Base-by-base conservation (phyloP, 2,113 vertebrate genomes). In the Saimiri boliviensis region DNA sequence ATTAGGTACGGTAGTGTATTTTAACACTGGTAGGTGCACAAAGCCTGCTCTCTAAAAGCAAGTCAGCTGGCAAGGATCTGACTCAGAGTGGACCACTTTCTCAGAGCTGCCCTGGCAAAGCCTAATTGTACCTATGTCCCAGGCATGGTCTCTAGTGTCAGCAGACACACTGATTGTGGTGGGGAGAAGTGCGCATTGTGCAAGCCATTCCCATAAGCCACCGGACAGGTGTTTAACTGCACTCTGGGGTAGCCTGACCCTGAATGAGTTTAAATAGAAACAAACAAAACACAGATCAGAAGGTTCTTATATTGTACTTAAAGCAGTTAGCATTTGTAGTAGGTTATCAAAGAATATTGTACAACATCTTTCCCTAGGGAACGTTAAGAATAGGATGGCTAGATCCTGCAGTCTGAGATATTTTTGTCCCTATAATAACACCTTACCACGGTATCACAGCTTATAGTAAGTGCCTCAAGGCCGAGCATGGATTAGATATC, bases 241-340 rank as follows among this genome's bases (percentile, higher is more conserved):
- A 37, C 42, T 88, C 58, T 40, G 94, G 79, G 90, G 21, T 21
- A 83, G 81, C 25, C 86, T 91, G 68, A 91, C 79, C 97, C 20
- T 19, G 52, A 83, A 81, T n/a, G 89, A 83, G 32, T 42, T 84
- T 35, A 73, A 86, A 74, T 8, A 93, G 73, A 93, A 94, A 74
- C 54, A 84, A 84, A 83, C 76, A 91, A 82, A 93, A 87, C n/a
- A 19, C 20, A 45, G 74, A 89, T 74, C 42, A 83, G 40, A 68
- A 88, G 42, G 73, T 86, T 87, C 42, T 56, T 37, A 16, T 20
- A 30, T 37, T 25, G 68, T 42, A 35, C n/a, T 37, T 70, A 66
- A 71, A 30, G 66, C 63, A 45, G 60, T 74, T 40, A 25, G 79
- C 49, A 71, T 93, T 82, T 81, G 79, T 30, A 54, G 42, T 32